Percentiles rank a stretch among this genome's conserved stretches.
Evolutionary conservation across 2,888 invertebrate genomes (phyloP).

Genomic region (Seladonia tumulorum): DNA sequence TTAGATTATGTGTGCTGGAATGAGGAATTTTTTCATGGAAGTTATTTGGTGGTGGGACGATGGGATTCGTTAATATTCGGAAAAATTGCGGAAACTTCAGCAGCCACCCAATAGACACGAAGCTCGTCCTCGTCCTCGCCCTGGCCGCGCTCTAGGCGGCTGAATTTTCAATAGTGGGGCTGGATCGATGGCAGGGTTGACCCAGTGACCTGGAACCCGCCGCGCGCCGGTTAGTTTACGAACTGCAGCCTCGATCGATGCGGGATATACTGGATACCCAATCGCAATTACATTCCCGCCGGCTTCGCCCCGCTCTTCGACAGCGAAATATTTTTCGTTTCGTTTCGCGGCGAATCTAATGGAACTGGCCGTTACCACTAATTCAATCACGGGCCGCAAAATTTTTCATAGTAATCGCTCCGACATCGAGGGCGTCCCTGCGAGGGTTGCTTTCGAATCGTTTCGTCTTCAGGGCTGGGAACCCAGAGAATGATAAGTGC

Average conservation of each 20-base stretch:
- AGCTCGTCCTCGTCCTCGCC: neutral
- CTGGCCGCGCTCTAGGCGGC: conserved; percentile 49
- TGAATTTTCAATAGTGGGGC: conserved; percentile 72
- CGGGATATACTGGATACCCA: conserved; percentile 52
- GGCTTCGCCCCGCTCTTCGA: neutral
- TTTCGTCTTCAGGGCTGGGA: neutral
- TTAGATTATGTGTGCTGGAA: neutral
- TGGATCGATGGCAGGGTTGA: conserved; percentile 77
- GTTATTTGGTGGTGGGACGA: neutral
- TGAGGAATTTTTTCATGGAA: neutral
- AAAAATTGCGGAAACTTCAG: neutral
- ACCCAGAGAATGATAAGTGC: too few relatives aligned
- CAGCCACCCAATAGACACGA: neutral
- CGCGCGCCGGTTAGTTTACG: conserved; percentile 66
- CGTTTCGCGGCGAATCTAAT: conserved; percentile 14
- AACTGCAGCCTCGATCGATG: conserved; percentile 69
- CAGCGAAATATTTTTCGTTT: conserved; percentile 14
- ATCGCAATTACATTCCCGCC: conserved; percentile 56
- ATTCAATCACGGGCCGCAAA: neutral
- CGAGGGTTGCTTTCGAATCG: neutral
- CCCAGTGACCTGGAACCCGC: conserved; percentile 75
- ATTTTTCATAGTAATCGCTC: neutral
- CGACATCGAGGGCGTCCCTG: too few relatives aligned
- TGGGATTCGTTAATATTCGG: neutral
- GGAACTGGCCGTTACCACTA: neutral